Conservation (phyloP, 2,797 vertebrate genomes). For the Fundulus diaphanus region DNA sequence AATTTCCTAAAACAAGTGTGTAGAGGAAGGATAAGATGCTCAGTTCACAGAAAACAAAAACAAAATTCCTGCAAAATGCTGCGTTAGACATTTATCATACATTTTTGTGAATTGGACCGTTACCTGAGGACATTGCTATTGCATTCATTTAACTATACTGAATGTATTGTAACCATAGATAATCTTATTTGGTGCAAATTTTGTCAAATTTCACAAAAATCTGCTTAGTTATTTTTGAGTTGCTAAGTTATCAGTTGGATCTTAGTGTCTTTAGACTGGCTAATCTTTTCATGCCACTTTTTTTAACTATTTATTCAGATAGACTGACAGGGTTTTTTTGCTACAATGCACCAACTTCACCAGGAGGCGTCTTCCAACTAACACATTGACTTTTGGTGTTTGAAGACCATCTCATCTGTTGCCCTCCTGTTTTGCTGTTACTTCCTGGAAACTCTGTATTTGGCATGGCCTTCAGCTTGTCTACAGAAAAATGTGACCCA, state of each 20-base stretch:
- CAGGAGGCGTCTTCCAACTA: no score
- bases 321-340: no score
- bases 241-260: background rate
- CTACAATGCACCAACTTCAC: no score
- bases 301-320: no score
- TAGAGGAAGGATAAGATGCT: background rate
- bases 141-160: background rate
- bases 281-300: no score
- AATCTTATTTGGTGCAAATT: background rate
- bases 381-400: no score
- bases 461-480: no score
- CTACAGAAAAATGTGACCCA: no score
- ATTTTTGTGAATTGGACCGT: background rate
- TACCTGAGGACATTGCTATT: background rate
- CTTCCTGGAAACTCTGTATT: no score
- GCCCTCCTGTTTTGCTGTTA: no score
- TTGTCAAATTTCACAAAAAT: background rate
- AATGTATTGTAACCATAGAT: background rate
- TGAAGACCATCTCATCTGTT: no score
- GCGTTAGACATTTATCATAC: background rate
- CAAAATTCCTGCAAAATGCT: background rate
- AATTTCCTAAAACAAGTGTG: background rate
- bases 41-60: background rate
- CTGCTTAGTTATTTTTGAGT: background rate
- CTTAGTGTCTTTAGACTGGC: no score